Evolutionary conservation across 2,797 vertebrate genomes (phyloP).

Genomic region (Microcaecilia unicolor): DNA sequence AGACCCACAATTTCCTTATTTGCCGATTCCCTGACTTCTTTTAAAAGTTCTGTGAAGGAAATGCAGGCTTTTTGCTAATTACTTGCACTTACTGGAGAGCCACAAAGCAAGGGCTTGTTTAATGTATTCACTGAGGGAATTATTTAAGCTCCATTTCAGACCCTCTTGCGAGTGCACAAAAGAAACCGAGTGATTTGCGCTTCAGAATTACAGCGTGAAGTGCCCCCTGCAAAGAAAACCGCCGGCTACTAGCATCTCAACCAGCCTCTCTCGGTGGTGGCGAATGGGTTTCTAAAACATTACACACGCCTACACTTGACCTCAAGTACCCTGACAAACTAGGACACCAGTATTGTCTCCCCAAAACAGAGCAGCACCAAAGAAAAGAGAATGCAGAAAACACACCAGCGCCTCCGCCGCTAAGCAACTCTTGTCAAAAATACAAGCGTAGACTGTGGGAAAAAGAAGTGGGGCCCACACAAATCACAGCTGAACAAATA

Average conservation of each 20-base stretch:
- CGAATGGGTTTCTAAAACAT: conserved; percentile 51
- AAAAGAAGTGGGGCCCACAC: conserved; percentile 27
- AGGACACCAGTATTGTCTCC: conserved; percentile 30
- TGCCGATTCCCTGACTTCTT: conserved; percentile 38
- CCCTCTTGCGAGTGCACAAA: conserved; percentile 49
- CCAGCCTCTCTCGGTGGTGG: conserved; percentile 32
- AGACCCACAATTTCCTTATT: conserved; percentile 44
- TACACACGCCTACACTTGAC: conserved; percentile 59
- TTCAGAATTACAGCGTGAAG: conserved; percentile 51
- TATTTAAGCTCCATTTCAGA: conserved; percentile 60
- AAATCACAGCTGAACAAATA: conserved; percentile 35
- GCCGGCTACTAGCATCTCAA: conserved; percentile 33
- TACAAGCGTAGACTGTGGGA: conserved; percentile 36
- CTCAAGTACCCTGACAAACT: conserved; percentile 37
- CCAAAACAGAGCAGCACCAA: conserved; percentile 34
- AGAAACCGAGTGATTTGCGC: conserved; percentile 53
- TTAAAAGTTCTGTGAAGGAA: conserved; percentile 44
- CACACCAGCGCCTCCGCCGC: conserved; percentile 37
- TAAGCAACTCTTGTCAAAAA: conserved; percentile 46
- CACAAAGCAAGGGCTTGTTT: conserved; percentile 48
- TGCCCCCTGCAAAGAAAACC: conserved; percentile 46
- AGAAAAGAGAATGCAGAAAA: conserved; percentile 27
- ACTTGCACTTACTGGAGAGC: conserved; percentile 50
- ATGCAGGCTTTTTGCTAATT: conserved; percentile 51
- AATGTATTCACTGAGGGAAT: conserved; percentile 54